phyloP scores from a whole-genome alignment of 2,113 vertebrate genomes.

The Piprites chloris region DNA sequence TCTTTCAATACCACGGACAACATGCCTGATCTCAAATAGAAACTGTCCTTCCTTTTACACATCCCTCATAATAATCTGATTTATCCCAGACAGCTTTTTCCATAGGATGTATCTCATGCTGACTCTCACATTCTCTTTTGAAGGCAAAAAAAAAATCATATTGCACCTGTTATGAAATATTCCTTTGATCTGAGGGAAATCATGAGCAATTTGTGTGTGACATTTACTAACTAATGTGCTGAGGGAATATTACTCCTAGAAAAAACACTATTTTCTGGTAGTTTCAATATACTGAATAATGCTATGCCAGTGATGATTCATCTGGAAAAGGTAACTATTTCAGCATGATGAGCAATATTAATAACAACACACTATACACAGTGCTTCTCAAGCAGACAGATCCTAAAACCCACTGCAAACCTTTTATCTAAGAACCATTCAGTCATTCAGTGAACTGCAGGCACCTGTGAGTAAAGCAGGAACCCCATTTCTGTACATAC shows the following conservation, averaged over 20 bases:
- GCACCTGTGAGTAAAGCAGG: background rate
- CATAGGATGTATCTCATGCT: background rate
- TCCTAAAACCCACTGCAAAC: slow-evolving; percentile 9
- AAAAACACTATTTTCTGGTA: slow-evolving; percentile 61
- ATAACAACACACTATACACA: slow-evolving; percentile 35
- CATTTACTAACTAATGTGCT: slow-evolving; percentile 65
- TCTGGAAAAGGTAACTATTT: slow-evolving; percentile 61
- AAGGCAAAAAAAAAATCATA: slow-evolving; percentile 18
- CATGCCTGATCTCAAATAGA: background rate
- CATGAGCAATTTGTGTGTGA: slow-evolving; percentile 59
- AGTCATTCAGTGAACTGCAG: background rate
- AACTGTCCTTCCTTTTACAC: slow-evolving; percentile 40
- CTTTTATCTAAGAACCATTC: slow-evolving; percentile 5
- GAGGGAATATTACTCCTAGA: slow-evolving; percentile 56
- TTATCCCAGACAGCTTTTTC: slow-evolving; percentile 43
- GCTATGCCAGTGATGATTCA: slow-evolving; percentile 40
- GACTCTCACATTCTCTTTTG: slow-evolving; percentile 43
- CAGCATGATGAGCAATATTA: slow-evolving; percentile 57
- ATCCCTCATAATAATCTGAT: slow-evolving; percentile 42
- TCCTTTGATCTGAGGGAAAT: slow-evolving; percentile 59
- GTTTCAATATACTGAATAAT: slow-evolving; percentile 56
- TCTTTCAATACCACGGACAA: slow-evolving; percentile 3
- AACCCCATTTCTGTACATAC: background rate
- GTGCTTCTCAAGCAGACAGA: slow-evolving; percentile 19
- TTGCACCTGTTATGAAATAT: slow-evolving; percentile 53